Conservation (phyloP, 2,113 vertebrate species). For the Glaucidium brasilianum region DNA sequence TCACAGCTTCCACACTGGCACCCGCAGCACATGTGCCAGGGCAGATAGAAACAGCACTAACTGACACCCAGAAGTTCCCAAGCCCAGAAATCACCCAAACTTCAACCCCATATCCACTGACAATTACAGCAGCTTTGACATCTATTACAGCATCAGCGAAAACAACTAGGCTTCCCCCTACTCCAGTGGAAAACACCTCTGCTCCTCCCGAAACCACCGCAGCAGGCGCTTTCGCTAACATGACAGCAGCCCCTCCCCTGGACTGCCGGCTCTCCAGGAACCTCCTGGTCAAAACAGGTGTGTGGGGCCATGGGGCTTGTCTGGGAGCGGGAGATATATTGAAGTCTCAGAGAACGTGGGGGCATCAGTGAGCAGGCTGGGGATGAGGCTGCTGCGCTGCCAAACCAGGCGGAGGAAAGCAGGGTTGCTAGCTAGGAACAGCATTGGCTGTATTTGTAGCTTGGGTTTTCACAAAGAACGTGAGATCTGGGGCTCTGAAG, state of each 20-base stretch:
- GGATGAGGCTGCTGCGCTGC: fast-evolving
- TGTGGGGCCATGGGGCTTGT: background rate
- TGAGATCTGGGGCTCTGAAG: background rate
- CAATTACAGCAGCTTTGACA: constrained; percentile 75
- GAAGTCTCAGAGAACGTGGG: fast-evolving
- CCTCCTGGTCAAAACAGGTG: constrained; percentile 93
- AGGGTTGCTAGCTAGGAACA: fast-evolving
- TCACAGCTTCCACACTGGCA: constrained; percentile 35
- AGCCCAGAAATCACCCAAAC: constrained; percentile 62
- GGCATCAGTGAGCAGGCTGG: background rate
- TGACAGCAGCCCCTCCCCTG: constrained; percentile 77
- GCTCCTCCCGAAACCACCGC: constrained; percentile 30
- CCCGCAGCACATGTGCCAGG: constrained; percentile 67
- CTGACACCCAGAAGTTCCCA: constrained; percentile 46
- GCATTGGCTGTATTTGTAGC: background rate
- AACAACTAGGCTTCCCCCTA: constrained; percentile 70
- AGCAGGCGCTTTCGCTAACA: constrained; percentile 68
- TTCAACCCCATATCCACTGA: constrained; percentile 70
- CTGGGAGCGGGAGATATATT: background rate
- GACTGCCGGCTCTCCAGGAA: constrained; percentile 90
- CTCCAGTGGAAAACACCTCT: constrained; percentile 63
- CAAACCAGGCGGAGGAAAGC: fast-evolving
- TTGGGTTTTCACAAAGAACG: fast-evolving
- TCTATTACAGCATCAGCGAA: constrained; percentile 78
- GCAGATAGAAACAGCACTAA: constrained; percentile 70